These are phyloP conservation scores for Hydrochoerus hydrochaeris DNA, from an alignment of 2,113 vertebrate species.

Conservation along the genomic window DNA sequence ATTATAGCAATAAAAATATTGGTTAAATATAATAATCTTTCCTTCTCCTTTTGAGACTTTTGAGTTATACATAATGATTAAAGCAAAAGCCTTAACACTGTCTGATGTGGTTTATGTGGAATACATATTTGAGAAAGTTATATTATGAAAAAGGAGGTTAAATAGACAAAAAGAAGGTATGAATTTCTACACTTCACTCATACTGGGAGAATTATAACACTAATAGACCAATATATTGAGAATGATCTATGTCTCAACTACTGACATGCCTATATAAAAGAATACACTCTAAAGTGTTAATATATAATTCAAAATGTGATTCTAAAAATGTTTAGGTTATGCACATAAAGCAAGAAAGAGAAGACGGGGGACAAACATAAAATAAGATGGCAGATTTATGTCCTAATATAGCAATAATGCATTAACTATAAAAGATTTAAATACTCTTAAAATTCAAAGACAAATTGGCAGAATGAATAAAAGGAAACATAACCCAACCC, in stretches of 20 bases:
- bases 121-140: background rate
- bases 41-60: background rate
- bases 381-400: background rate
- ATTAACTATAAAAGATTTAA: background rate
- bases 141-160: background rate
- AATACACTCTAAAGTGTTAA: background rate
- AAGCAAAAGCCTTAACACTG: background rate
- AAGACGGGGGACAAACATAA: background rate
- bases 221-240: background rate
- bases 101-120: background rate
- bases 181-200: background rate
- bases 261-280: background rate
- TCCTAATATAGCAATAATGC: background rate
- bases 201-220: background rate
- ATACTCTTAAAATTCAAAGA: background rate
- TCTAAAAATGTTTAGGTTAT: background rate
- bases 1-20: background rate
- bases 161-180: background rate
- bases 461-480: background rate
- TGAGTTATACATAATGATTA: background rate
- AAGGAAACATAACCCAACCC: background rate
- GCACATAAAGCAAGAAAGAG: background rate
- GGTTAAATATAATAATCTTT: background rate
- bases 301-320: background rate
- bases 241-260: background rate